A percentile compares a stretch with the other conserved stretches of the same genome.
Conservation (phyloP, 2,113 vertebrate species). For the Zeus faber region DNA sequence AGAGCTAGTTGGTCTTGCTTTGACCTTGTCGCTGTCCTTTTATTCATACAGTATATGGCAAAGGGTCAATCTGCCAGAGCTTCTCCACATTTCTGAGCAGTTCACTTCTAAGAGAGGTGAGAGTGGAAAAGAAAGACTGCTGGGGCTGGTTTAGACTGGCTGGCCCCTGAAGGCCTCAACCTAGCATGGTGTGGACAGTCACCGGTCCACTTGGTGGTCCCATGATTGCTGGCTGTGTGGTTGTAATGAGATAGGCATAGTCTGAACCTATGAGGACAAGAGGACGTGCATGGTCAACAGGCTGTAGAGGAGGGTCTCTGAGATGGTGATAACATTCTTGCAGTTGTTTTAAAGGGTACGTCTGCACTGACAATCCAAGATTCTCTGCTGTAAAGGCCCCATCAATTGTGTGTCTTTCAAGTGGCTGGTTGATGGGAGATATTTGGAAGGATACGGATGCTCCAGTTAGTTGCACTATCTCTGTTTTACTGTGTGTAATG, state of each 20-base stretch:
- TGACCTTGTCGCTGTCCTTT: background rate
- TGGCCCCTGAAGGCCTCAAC: background rate
- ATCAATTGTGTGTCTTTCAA: background rate
- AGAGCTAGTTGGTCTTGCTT: background rate
- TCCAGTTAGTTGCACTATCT: background rate
- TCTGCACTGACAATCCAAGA: too few species aligned
- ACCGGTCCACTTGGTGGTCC: background rate
- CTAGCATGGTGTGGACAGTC: background rate
- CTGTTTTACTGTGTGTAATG: background rate
- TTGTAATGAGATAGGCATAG: too few species aligned
- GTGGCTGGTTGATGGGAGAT: background rate
- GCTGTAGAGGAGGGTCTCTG: too few species aligned
- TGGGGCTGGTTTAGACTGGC: background rate
- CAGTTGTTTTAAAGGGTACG: too few species aligned
- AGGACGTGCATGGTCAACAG: too few species aligned
- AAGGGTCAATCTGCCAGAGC: background rate
- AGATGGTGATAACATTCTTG: too few species aligned
- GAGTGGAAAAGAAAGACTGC: background rate
- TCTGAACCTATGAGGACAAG: too few species aligned
- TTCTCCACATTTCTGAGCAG: background rate
- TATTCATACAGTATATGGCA: background rate
- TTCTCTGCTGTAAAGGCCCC: too few species aligned
- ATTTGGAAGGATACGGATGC: background rate
- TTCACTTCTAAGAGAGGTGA: background rate
- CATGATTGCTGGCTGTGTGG: too few species aligned